Base-by-base conservation (phyloP, 2,113 vertebrate species). In the Pluvianellus socialis region DNA sequence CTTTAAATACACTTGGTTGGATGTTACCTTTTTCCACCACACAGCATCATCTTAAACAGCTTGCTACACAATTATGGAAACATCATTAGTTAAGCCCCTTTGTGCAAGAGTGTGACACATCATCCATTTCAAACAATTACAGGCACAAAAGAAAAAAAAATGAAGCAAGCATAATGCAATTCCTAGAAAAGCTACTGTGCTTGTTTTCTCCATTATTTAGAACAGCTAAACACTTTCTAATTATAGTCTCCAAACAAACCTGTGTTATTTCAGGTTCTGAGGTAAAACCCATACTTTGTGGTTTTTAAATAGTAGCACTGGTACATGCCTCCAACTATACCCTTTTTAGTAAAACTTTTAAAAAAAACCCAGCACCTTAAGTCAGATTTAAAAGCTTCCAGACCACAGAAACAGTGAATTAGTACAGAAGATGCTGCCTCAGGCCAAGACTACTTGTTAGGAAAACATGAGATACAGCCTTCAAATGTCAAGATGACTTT, bases 251-350 rank as follows among this genome's bases (percentile, higher is more conserved):
- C 49, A 81, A 91, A 74, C 30, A 63, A 91, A 50, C 27, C 30
- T 40, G 47, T 23, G 40, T 63, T 92, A 93, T 81, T 94, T 87
- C 52, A 84, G 75, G 75, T 91, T 91, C 87, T 85, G 49, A 92
- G 68, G 79, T 88, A 86, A 95, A 88, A 52, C 23, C 21, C 38
- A 33, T 30, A 62, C 44, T 88, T 58, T 22, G 79, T 63, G 63
- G 23, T 26, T 89, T 91, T 94, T 52, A 75, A 83, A 74, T 42
- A 71, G 68, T 33, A 90, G 92, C 30, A 71, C 21, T 65, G 50
- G 35, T 40, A 47, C 16, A 52, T 49, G 28, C 53, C 62, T 94
- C 88, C 49, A 93, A 92, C 47, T 23, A 32, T 4, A 61, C 2
- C 14, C 33, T 73, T 88, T 79, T 88, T 28, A 62, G 74, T 32